These are phyloP conservation scores for Neolamprologus modestus DNA, from an alignment of 2,113 vertebrate genomes.

Conservation along the genomic window DNA sequence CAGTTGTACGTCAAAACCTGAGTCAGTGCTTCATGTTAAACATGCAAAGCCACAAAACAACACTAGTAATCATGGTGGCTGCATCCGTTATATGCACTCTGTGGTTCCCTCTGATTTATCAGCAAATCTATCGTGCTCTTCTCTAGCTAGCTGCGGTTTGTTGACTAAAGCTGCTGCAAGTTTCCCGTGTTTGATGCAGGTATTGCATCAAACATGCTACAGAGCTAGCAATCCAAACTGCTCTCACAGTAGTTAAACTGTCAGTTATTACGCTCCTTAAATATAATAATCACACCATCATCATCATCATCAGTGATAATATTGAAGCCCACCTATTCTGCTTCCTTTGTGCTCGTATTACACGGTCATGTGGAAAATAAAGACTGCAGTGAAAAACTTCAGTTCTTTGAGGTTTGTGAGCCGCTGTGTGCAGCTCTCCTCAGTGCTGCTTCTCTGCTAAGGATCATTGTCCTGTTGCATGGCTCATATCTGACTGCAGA, in stretches of 20 bases:
- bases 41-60: not conserved
- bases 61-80: not conserved
- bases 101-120: not conserved
- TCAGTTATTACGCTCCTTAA: rapidly evolving
- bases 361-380: not conserved
- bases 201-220: not conserved
- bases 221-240: not conserved
- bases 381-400: not conserved
- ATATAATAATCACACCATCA: not conserved
- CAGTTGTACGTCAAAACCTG: not conserved
- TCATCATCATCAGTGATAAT: not conserved
- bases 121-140: not conserved
- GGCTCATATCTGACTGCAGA: not conserved
- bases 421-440: not conserved
- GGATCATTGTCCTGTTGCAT: not conserved
- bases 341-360: not conserved
- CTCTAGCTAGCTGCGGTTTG: not conserved
- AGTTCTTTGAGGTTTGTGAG: not conserved
- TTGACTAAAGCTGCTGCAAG: not conserved
- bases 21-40: not conserved
- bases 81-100: rapidly evolving
- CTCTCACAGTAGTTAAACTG: not conserved
- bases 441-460: not conserved
- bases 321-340: not conserved
- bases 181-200: rapidly evolving